Evolutionary conservation across 2,113 vertebrate genomes (phyloP), one percentile per base, ranked within the genome.

Genomic region (Marcusenius ussheri): DNA sequence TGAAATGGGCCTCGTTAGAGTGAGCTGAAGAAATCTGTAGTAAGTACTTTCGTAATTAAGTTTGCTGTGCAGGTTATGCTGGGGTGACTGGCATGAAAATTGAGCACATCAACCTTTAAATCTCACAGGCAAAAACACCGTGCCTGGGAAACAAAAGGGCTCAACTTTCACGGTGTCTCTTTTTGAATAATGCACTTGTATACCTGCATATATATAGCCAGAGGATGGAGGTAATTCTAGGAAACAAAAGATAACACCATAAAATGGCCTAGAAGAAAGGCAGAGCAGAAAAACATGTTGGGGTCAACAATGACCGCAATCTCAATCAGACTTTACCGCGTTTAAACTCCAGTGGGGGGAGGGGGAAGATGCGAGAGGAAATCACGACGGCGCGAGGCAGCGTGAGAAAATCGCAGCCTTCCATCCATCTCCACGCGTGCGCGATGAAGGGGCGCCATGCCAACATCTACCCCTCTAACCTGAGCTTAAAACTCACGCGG

Each of bases 1-100:
- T 35, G 56, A 35, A 31, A 87, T 35, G 50, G 7, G 27, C n/a
- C 85, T 87, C 85, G 31, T 53, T 39, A 51, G 46, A 31, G 7
- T 35, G 85, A 56, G 47, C 47, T 51, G 84, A n/a, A 24, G 84
- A 86, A 50, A 47, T 50, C 46, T 10, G 4, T 70, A 51, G 21
- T 50, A 89, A 27, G 2, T 1, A 87, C 92, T 9, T 46, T n/a
- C 91, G 88, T 92, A 21, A 27, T 0, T 83, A 35, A 70, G 88
- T n/a, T 90, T 51, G 91, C 92, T 91, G 86, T 58, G 49, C 47
- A 6, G 0, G 1, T 53, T 87, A 87, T 17, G 15, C n/a, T 2
- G 27, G 8, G 27, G 17, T 39, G 31, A 56, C 50, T 53, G 85
- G 84, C 49, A 51, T 49, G 46, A 27, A 51, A 53, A 51, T 31